phyloP scores from a whole-genome alignment of 2,113 vertebrate species.

The Hippolais icterina region DNA sequence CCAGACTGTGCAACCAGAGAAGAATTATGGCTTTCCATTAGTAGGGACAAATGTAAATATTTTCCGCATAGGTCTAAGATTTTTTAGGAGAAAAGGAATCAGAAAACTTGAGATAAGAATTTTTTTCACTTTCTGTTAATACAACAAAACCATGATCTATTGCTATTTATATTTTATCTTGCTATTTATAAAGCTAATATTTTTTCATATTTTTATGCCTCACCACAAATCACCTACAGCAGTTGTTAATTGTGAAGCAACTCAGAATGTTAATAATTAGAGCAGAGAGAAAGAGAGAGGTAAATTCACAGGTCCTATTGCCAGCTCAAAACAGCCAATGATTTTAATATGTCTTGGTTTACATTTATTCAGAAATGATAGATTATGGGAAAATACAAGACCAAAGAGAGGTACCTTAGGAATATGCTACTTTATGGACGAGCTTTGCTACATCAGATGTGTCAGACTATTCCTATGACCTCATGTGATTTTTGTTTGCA shows the following conservation, averaged over 20 bases:
- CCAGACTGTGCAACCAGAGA: background rate
- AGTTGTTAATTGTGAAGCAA: background rate
- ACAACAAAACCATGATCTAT: background rate
- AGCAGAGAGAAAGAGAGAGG: background rate
- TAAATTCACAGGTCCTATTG: background rate
- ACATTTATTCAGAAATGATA: background rate
- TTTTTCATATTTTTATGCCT: background rate
- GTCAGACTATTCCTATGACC: background rate
- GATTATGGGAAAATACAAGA: background rate
- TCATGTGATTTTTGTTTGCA: background rate
- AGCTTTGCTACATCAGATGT: accelerated
- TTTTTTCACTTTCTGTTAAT: background rate
- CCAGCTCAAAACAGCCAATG: background rate
- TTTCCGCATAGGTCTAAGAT: background rate
- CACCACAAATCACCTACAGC: background rate
- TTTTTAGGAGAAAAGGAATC: background rate
- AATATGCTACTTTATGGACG: background rate
- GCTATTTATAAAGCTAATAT: background rate
- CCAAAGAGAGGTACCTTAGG: background rate
- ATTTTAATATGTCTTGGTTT: background rate
- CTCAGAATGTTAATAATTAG: background rate
- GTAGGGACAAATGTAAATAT: background rate
- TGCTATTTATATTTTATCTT: background rate
- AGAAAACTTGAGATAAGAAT: background rate
- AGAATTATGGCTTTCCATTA: background rate